A percentile compares a stretch with the other conserved stretches of the same genome.
Conservation (phyloP, 1,140 invertebrate species). For the Drosophila leontia region DNA sequence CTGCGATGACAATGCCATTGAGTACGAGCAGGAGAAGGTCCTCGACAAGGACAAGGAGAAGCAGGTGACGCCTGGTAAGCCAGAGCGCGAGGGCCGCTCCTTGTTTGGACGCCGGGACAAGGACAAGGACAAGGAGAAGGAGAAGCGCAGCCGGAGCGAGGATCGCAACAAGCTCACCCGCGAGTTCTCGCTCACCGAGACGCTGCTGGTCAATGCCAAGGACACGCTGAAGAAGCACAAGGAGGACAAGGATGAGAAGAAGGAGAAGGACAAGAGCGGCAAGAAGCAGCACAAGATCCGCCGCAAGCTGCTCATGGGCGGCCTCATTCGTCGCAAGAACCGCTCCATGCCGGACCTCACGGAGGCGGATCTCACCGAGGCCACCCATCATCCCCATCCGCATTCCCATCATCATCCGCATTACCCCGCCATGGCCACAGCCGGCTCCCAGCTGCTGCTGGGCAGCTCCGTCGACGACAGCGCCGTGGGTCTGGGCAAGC, state of each 20-base stretch:
- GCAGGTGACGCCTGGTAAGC: constrained; percentile 45
- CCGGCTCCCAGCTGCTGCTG: constrained; percentile 51
- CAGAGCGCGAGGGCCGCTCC: constrained; percentile 87
- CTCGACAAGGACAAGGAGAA: constrained; percentile 38
- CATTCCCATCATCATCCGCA: constrained; percentile 68
- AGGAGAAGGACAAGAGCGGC: constrained; percentile 89
- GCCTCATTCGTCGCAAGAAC: constrained; percentile 94
- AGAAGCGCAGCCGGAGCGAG: constrained; percentile 93
- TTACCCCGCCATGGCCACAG: constrained; percentile 73
- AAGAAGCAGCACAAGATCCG: constrained; percentile 97
- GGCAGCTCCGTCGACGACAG: constrained; percentile 91
- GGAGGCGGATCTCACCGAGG: constrained; percentile 86
- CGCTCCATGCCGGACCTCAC: constrained; percentile 95
- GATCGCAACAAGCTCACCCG: constrained; percentile 90
- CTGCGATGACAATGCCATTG: constrained; percentile 87
- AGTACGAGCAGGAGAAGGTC: constrained; percentile 63
- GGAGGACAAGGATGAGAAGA: constrained; percentile 88
- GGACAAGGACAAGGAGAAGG: constrained; percentile 87
- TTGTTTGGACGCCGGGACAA: constrained; percentile 87
- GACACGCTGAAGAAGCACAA: constrained; percentile 88
- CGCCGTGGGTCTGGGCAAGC: constrained; percentile 87
- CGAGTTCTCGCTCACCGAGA: constrained; percentile 89
- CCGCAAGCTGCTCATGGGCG: constrained; percentile 94
- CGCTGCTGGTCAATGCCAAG: constrained; percentile 86
- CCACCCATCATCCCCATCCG: constrained; percentile 67